Evolutionary conservation across 2,113 vertebrate genomes (phyloP).

Genomic region (Uria aalge): DNA sequence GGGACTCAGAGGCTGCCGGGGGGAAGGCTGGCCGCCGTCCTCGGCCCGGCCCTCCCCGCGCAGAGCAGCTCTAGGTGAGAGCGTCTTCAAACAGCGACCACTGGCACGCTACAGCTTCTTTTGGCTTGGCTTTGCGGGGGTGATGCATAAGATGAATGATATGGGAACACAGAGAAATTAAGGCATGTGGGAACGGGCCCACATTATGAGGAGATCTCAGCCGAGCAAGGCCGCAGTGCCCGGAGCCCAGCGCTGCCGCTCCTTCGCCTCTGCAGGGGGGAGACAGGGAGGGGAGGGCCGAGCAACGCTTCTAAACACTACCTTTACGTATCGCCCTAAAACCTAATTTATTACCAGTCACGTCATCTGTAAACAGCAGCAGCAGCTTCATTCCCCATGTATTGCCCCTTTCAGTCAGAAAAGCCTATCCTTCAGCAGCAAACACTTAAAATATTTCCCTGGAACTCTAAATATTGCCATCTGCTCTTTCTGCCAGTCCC

Average conservation of each 20-base stretch:
- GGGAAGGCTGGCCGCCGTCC: neutral
- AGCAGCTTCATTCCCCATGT: neutral
- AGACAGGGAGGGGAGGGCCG: neutral
- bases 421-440: neutral
- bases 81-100: neutral
- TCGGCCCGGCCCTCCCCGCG: fast-evolving
- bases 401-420: neutral
- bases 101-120: fast-evolving
- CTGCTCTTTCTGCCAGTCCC: neutral
- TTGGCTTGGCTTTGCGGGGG: neutral
- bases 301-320: neutral
- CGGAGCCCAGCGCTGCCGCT: neutral
- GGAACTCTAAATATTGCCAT: neutral
- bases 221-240: neutral
- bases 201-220: fast-evolving
- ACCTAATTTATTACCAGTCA: neutral
- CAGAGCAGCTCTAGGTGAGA: too few species aligned
- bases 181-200: neutral
- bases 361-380: neutral
- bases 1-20: neutral
- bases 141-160: fast-evolving
- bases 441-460: neutral
- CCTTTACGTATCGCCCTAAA: neutral
- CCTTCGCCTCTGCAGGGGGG: neutral
- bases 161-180: neutral